Percentiles rank a stretch among this genome's conserved stretches.
These are phyloP conservation scores for Varanus salvator DNA, from an alignment of 2,113 vertebrate species.

Conservation along the genomic window DNA sequence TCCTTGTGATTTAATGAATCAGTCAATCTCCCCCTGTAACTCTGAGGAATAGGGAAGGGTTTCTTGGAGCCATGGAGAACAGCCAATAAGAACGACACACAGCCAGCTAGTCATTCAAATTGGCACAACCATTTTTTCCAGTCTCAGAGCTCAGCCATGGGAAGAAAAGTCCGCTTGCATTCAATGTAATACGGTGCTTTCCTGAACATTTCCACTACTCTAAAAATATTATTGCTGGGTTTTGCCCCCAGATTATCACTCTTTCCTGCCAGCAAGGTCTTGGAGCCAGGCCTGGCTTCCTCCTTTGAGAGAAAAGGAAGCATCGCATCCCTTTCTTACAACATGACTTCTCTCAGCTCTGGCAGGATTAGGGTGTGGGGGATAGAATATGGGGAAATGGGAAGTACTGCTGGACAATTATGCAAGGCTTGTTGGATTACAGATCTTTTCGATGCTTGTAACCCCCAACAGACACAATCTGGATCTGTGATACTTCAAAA, in stretches of 20 bases:
- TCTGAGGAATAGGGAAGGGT: no score
- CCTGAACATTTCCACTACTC: background rate
- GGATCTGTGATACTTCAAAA: background rate
- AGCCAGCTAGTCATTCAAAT: background rate
- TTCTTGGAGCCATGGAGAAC: no score
- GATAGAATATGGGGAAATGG: background rate
- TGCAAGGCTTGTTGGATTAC: background rate
- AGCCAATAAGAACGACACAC: no score
- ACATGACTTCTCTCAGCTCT: background rate
- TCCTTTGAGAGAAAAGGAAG: constrained; percentile 2
- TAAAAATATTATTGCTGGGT: background rate
- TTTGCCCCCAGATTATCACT: background rate
- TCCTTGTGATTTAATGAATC: background rate
- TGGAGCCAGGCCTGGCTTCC: constrained; percentile 14
- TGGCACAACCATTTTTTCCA: background rate
- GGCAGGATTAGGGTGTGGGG: background rate
- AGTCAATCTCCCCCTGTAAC: background rate
- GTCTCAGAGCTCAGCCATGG: background rate
- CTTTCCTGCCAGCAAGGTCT: background rate
- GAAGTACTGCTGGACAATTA: background rate
- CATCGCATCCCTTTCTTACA: background rate
- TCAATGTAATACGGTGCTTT: background rate
- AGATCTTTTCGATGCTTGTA: background rate
- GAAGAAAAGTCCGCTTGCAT: background rate
- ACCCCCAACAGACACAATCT: background rate